Conservation (phyloP, 2,113 vertebrate species). For the Manacus vitellinus region DNA sequence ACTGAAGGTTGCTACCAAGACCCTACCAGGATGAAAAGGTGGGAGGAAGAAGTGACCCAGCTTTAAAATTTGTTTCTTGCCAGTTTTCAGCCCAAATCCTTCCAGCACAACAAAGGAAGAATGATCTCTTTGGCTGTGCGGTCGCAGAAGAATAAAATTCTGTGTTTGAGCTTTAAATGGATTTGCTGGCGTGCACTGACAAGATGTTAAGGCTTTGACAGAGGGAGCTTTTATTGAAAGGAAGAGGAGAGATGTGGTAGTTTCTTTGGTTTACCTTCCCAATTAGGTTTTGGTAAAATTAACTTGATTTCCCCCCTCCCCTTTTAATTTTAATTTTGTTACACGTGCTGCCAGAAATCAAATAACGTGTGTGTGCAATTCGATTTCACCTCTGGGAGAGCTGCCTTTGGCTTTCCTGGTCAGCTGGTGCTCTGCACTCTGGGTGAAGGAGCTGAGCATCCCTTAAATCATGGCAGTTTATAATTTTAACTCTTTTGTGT, state of each 20-base stretch:
- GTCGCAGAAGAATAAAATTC: conserved; percentile 15
- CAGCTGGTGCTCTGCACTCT: background rate
- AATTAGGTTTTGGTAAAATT: conserved; percentile 2
- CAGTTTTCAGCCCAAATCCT: conserved; percentile 3
- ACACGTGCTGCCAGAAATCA: background rate
- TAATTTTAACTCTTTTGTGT: background rate
- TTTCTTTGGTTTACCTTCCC: background rate
- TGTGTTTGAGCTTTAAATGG: conserved; percentile 14
- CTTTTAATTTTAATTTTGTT: conserved; percentile 15
- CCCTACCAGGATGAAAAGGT: background rate
- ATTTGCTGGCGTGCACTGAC: background rate
- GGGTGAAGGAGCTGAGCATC: background rate
- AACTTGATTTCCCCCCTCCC: background rate
- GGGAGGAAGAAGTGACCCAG: background rate
- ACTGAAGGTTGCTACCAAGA: background rate
- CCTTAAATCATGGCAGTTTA: background rate
- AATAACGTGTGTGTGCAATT: accelerated
- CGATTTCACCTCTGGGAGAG: background rate
- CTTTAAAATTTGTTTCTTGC: conserved; percentile 3
- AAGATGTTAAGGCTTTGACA: conserved; percentile 34
- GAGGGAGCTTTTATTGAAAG: conserved; percentile 4
- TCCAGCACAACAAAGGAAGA: background rate
- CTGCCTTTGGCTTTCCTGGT: background rate
- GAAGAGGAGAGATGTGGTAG: background rate
- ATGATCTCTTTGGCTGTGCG: background rate